phyloP scores from a whole-genome alignment of 2,797 vertebrate genomes.

The Hylomyscus alleni region DNA sequence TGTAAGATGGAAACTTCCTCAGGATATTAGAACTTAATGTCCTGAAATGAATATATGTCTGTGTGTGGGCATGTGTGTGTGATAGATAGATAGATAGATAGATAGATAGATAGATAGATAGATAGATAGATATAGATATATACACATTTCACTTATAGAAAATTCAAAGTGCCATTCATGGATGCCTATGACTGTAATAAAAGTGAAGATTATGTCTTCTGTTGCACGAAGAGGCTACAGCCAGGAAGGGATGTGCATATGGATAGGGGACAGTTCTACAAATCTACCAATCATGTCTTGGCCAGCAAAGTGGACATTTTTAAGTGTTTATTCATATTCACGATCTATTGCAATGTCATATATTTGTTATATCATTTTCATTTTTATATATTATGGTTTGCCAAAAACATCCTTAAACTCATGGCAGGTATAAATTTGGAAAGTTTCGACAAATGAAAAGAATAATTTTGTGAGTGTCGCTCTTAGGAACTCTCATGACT shows the following conservation, averaged over 20 bases:
- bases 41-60: no score
- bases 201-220: neutral
- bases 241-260: neutral
- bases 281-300: constrained; percentile 34
- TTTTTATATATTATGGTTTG: neutral
- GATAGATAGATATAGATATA: neutral
- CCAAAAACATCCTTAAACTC: neutral
- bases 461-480: constrained; percentile 5
- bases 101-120: no score
- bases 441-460: constrained; percentile 23
- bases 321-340: neutral
- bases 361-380: constrained; percentile 17
- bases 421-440: constrained; percentile 23
- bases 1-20: neutral
- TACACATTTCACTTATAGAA: neutral
- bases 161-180: constrained; percentile 3
- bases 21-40: neutral
- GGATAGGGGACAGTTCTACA: neutral
- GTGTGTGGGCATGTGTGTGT: neutral
- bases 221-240: neutral
- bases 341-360: neutral
- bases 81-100: no score
- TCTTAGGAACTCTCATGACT: neutral
- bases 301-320: neutral
- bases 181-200: neutral